Evolutionary conservation across 2,888 invertebrate species (phyloP), one percentile per base, ranked within the genome.

Genomic region (Polyommatus icarus): DNA sequence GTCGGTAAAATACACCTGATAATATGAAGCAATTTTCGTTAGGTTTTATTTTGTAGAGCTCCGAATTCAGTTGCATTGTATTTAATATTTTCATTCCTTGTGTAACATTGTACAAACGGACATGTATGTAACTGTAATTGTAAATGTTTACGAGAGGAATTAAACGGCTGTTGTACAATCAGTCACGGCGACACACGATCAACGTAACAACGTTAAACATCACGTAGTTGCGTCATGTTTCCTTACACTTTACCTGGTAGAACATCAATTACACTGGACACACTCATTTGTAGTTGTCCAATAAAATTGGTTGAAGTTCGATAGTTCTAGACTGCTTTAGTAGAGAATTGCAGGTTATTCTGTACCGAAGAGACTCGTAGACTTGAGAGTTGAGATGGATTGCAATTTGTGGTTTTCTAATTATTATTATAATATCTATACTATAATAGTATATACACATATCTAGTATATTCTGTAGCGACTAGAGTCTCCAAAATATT

Each of bases 101-200:
- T 67, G 29, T 12, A 61, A 24, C 6, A 29, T 0, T 67, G 67
- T 59, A 54, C 12, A 5, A 29, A 6, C 29, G 18, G 67, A 67
- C 29, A 32, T 67, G 61, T 61, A 29, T 67, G 12, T 67, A 67
- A 32, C 67, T 15, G 15, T 32, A 29, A 67, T 67, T 24, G 61
- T 67, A 32, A 15, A 67, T 67, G 67, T 67, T 67, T 67, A 67
- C 67, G 12, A 29, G 29, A 67, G 29, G 67, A 29, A 67, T 67
- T 67, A 67, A 67, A 67, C 67, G 67, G 15, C 29, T 67, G 32
- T 32, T 67, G 67, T 29, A 32, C 67, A 18, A 67, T 32, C 67
- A 67, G 67, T 67, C 67, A 67, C 67, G 67, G 67, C 67, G 67
- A 67, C 67, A 67, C 29, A 18, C 29, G 67, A 67, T 67, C 67